phyloP scores from a whole-genome alignment of 2,888 invertebrate species.

The Mythimna vitellina region DNA sequence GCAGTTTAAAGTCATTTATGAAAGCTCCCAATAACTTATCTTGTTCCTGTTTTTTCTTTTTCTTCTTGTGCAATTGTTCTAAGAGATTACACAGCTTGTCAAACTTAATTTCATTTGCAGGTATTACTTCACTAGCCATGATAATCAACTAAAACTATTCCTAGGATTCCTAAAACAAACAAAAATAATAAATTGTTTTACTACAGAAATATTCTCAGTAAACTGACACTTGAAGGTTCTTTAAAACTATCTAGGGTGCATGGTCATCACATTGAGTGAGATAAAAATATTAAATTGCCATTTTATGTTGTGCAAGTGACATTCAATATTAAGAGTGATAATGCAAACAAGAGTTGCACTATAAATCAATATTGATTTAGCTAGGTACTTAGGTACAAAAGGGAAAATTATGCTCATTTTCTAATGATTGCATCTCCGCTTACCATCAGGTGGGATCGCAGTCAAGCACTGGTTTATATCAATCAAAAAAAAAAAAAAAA shows the following conservation, averaged over 20 bases:
- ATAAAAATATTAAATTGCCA: not conserved
- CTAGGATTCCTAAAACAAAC: slow-evolving; percentile 61
- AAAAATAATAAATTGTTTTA: slow-evolving; percentile 27
- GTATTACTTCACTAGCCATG: slow-evolving; percentile 63
- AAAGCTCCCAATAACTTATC: slow-evolving; percentile 84
- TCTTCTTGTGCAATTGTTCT: slow-evolving; percentile 90
- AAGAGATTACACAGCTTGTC: slow-evolving; percentile 90
- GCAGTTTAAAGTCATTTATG: slow-evolving; percentile 86
- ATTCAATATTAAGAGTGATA: not conserved
- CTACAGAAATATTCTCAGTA: not conserved
- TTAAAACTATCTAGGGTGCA: not conserved
- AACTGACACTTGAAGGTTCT: not conserved
- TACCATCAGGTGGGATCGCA: no score
- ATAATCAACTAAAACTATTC: slow-evolving; percentile 5
- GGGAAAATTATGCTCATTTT: no score
- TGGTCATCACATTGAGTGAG: not conserved
- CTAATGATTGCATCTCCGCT: no score
- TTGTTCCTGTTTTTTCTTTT: slow-evolving; percentile 84
- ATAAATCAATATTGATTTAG: not conserved
- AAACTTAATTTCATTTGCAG: slow-evolving; percentile 85
- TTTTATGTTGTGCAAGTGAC: not conserved
- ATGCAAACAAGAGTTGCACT: not conserved
- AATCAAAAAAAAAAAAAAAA: no score
- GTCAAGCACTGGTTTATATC: no score
- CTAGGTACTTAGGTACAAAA: no score